These are phyloP conservation scores for Mobula birostris DNA, from an alignment of 2,113 vertebrate genomes.

Conservation along the genomic window DNA sequence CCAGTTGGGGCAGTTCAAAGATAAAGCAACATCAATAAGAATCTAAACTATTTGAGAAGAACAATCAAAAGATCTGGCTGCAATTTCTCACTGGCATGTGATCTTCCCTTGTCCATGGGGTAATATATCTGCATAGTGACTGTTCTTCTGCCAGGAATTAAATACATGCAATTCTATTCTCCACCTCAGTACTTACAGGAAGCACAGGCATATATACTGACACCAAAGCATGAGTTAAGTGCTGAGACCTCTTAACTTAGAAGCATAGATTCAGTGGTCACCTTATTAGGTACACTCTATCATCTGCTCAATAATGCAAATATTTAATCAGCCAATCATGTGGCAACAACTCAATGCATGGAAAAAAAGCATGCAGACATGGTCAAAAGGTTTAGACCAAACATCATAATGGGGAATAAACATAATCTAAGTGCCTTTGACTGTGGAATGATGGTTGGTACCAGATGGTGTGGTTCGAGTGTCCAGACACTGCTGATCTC, in stretches of 20 bases:
- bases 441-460: too few species aligned
- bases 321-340: too few species aligned
- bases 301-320: too few species aligned
- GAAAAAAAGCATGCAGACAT: too few species aligned
- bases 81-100: not conserved
- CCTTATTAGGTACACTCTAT: too few species aligned
- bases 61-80: not conserved
- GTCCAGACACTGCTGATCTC: too few species aligned
- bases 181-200: not conserved
- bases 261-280: too few species aligned
- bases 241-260: not conserved
- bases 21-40: not conserved
- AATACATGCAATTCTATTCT: not conserved
- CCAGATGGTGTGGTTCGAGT: too few species aligned
- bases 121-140: not conserved
- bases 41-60: not conserved
- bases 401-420: too few species aligned
- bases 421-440: too few species aligned
- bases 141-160: conserved; percentile 18
- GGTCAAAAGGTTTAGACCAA: too few species aligned
- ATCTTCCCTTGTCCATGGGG: not conserved
- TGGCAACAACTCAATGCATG: too few species aligned
- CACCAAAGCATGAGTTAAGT: not conserved
- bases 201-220: not conserved
- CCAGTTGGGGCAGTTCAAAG: conserved; percentile 27